Evolutionary conservation across 2,888 invertebrate species (phyloP), one percentile per base, ranked within the genome.

Genomic region (Alcis repandata): DNA sequence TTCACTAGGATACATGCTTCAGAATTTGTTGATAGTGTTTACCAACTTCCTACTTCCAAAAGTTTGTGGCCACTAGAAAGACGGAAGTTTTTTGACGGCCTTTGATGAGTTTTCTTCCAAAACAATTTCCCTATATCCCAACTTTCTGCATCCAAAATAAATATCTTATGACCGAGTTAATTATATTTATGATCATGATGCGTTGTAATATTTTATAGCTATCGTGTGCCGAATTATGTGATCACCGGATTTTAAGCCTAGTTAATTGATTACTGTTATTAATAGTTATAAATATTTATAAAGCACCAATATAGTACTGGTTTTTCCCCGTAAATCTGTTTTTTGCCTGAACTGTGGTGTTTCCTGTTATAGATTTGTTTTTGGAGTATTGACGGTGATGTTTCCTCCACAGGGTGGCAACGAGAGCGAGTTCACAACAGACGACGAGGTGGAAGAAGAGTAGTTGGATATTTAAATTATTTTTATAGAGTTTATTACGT

Each of bases 341-440:
- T n/a, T 38, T 38, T 38, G 38, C 38, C 1, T 2, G 13, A 2
- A 2, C 3, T 38, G 6, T 13, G 3, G n/a, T 38, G 38, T 38
- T 13, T 10, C 2, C 1, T n/a, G 13, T 10, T 38, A n/a, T 15
- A n/a, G 13, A n/a, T 46, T 46, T n/a, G 0, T 46, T 11, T 15
- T 11, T 38, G 13, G 2, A 9, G 19, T 13, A 19, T 33, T 33
- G 2, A 63, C 10, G 13, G 11, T 10, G 22, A 13, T 59, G 41
- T 56, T 60, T 73, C 79, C 74, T 83, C 67, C 63, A 53, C 90
- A 94, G 94, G 94, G 92, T 68, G 94, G 94, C 82, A 94, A 95
- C 84, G 94, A 95, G 78, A 95, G 95, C 85, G 95, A 95, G 83
- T 95, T 94, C 77, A 95, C 95, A 77, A 95, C 95, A 86, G 95